A percentile compares a stretch with the other conserved stretches of the same genome.
Evolutionary conservation across 1,140 invertebrate genomes (phyloP).

Genomic region (Radopholus similis): DNA sequence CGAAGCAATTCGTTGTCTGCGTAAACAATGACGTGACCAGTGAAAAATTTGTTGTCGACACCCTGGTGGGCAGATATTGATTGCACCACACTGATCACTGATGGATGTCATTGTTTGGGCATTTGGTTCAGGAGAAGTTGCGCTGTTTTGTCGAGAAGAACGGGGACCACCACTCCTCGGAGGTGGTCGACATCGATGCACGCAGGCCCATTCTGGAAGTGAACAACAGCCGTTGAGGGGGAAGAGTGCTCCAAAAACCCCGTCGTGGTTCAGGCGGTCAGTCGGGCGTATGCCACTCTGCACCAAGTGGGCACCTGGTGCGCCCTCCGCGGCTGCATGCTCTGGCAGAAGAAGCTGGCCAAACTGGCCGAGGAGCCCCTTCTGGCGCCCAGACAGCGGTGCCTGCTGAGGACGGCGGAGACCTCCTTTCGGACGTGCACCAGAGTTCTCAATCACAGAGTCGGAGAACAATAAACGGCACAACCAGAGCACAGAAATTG

Average conservation of each 20-base stretch:
- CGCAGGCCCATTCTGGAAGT: constrained; percentile 33
- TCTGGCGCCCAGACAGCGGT: constrained; percentile 32
- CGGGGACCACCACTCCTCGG: background rate
- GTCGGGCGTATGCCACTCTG: constrained; percentile 33
- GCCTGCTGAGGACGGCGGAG: constrained; percentile 31
- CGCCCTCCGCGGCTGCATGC: constrained; percentile 35
- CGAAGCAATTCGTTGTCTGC: constrained; percentile 28
- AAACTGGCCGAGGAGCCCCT: constrained; percentile 31
- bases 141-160: constrained; percentile 10
- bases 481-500: too few species aligned
- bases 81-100: background rate
- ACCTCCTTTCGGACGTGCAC: constrained; percentile 32
- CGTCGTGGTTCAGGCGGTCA: constrained; percentile 17
- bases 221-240: background rate
- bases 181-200: constrained; percentile 41
- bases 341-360: constrained; percentile 43
- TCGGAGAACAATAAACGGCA: background rate
- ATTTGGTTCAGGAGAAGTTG: constrained; percentile 15
- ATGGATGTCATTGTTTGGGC: background rate
- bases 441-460: constrained; percentile 27
- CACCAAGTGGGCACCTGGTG: constrained; percentile 48
- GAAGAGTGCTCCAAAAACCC: too few species aligned
- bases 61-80: constrained; percentile 32
- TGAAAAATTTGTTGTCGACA: background rate
- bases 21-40: constrained; percentile 19